phyloP scores from a whole-genome alignment of 2,113 vertebrate genomes.

The Neodontobutis hainanensis region DNA sequence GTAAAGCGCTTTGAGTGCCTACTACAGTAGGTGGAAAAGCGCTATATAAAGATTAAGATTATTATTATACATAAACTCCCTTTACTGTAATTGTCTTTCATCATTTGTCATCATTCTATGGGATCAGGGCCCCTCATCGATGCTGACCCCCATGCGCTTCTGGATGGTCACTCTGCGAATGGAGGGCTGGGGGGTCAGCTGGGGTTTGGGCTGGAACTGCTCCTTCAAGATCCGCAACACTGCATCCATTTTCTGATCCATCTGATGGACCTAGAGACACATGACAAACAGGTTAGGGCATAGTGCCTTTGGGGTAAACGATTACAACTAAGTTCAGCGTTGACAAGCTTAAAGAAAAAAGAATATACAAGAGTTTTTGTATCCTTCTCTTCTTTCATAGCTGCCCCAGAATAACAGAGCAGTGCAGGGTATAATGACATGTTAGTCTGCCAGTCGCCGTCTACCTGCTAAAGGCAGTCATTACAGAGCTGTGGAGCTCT shows the following conservation, averaged over 20 bases:
- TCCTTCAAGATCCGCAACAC: conserved; percentile 73
- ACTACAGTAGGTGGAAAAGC: too few species aligned
- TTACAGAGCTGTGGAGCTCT: conserved; percentile 60
- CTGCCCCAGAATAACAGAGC: conserved; percentile 61
- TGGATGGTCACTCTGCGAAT: conserved; percentile 72
- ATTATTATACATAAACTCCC: conserved; percentile 26
- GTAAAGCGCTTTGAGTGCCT: too few species aligned
- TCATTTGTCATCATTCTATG: conserved; percentile 5
- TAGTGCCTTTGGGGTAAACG: conserved; percentile 23
- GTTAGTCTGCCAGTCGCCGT: conserved; percentile 51
- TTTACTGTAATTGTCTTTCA: conserved; percentile 27
- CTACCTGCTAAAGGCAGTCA: conserved; percentile 62
- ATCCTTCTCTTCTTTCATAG: conserved; percentile 50
- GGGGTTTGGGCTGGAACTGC: conserved; percentile 69
- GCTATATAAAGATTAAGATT: too few species aligned
- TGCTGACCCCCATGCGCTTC: conserved; percentile 68
- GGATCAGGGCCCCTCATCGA: conserved; percentile 73
- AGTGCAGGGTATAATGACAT: conserved; percentile 58
- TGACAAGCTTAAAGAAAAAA: conserved; percentile 30
- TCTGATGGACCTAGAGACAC: conserved; percentile 69
- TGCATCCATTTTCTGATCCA: conserved; percentile 77
- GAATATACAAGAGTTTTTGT: conserved; percentile 29
- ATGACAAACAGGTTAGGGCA: conserved; percentile 33
- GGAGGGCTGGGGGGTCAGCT: conserved; percentile 63
- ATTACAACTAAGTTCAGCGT: conserved; percentile 2